These are phyloP conservation scores for Tragelaphus oryx DNA, from an alignment of 2,797 vertebrate species.

Conservation along the genomic window DNA sequence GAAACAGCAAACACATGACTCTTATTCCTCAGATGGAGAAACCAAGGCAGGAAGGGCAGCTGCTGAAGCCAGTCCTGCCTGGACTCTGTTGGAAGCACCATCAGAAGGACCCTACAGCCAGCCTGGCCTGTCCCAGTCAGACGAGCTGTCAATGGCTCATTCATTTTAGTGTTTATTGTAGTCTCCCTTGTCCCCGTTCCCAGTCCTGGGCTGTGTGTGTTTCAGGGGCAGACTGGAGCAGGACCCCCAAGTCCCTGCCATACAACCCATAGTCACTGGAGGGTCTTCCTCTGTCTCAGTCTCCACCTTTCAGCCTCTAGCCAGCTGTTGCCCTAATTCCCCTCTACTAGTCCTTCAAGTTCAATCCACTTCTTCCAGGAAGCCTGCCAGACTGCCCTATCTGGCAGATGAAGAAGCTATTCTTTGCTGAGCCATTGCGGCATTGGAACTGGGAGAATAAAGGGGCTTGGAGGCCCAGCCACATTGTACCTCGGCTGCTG, in stretches of 20 bases:
- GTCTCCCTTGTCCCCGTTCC: neutral
- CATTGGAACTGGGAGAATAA: neutral
- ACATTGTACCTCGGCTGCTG: neutral
- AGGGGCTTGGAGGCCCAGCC: neutral
- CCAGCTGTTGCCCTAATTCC: neutral
- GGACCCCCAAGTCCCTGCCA: neutral
- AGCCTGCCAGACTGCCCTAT: neutral
- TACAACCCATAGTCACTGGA: neutral
- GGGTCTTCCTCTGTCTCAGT: neutral
- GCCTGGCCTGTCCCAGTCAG: neutral
- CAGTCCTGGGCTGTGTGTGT: neutral
- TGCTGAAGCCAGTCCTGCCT: neutral
- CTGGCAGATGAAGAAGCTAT: neutral
- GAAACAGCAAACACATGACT: constrained; percentile 32
- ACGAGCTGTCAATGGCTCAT: neutral
- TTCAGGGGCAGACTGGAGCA: neutral
- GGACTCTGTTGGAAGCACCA: neutral
- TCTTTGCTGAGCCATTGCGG: neutral
- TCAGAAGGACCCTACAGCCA: neutral
- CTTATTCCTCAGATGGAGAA: constrained; percentile 63
- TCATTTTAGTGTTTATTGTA: neutral
- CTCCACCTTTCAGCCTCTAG: neutral
- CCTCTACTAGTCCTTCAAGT: neutral
- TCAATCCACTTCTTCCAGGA: neutral
- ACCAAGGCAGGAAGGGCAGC: constrained; percentile 58